phyloP scores from a whole-genome alignment of 2,797 vertebrate genomes.

The Gastrophryne carolinensis region DNA sequence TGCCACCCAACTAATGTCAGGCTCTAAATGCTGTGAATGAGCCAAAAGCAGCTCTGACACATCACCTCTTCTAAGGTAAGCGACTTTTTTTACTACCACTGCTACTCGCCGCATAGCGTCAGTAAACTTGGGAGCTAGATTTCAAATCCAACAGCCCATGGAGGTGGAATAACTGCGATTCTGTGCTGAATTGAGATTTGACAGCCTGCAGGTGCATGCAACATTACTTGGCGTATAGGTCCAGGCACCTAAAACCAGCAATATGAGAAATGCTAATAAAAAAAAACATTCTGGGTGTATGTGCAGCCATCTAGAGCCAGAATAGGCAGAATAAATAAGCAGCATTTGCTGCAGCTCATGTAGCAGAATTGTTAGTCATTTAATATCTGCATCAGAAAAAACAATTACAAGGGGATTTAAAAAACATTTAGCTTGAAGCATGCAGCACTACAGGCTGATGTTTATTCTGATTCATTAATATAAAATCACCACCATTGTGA shows the following conservation, averaged over 20 bases:
- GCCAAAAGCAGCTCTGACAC: neutral
- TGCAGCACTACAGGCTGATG: neutral
- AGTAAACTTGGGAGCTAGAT: conserved; percentile 1
- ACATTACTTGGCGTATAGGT: neutral
- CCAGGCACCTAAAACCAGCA: neutral
- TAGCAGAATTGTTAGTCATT: neutral
- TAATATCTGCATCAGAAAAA: neutral
- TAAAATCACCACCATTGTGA: neutral
- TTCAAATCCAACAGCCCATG: neutral
- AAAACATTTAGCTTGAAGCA: neutral
- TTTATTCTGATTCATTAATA: neutral
- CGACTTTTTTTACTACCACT: neutral
- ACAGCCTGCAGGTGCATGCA: conserved; percentile 36
- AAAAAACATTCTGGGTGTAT: neutral
- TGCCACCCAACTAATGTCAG: conserved; percentile 9
- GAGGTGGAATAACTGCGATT: neutral
- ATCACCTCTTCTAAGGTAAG: conserved; percentile 28
- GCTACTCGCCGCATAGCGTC: neutral
- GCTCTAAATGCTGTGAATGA: neutral
- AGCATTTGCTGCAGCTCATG: neutral
- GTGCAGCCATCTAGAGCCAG: neutral
- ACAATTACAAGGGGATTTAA: no score
- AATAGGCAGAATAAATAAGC: neutral
- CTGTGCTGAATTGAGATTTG: conserved; percentile 31
- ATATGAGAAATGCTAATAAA: no score